Percentiles rank a stretch among this genome's conserved stretches.
These are phyloP conservation scores for Molossus alvarezi DNA, from an alignment of 2,797 vertebrate species.

Conservation along the genomic window DNA sequence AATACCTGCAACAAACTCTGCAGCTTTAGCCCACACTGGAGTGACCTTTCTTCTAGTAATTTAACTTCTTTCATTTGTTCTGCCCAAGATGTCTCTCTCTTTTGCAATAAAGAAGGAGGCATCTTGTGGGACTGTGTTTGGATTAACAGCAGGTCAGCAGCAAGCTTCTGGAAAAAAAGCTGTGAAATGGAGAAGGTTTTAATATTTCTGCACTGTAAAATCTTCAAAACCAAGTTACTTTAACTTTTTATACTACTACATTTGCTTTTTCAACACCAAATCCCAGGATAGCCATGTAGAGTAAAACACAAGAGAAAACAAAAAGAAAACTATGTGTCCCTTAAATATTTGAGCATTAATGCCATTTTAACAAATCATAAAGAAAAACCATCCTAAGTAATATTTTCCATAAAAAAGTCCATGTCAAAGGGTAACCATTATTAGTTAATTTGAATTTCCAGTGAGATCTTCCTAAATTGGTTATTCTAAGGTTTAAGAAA, in stretches of 20 bases:
- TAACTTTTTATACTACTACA: background rate
- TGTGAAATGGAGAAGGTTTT: constrained; percentile 81
- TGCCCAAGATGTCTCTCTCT: constrained; percentile 87
- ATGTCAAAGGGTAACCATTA: background rate
- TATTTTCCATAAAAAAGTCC: constrained; percentile 27
- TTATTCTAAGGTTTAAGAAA: constrained; percentile 32
- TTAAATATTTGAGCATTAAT: background rate
- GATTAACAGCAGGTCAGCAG: constrained; percentile 88
- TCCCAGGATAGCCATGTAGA: background rate
- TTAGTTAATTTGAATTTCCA: constrained; percentile 35
- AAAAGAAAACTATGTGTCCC: background rate
- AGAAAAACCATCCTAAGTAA: background rate
- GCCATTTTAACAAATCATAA: constrained; percentile 44
- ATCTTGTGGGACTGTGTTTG: constrained; percentile 89
- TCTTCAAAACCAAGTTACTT: background rate
- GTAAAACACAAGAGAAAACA: background rate
- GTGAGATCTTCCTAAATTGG: background rate
- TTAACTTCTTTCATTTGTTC: constrained; percentile 89
- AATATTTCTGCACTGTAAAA: background rate
- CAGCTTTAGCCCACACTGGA: constrained; percentile 89
- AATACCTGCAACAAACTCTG: constrained; percentile 93
- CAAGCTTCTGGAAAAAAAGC: constrained; percentile 93
- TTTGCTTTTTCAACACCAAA: constrained; percentile 54
- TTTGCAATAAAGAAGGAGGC: constrained; percentile 86
- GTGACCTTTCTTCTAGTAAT: constrained; percentile 89